phyloP scores from a whole-genome alignment of 2,797 vertebrate genomes.

The Phoebastria nigripes region DNA sequence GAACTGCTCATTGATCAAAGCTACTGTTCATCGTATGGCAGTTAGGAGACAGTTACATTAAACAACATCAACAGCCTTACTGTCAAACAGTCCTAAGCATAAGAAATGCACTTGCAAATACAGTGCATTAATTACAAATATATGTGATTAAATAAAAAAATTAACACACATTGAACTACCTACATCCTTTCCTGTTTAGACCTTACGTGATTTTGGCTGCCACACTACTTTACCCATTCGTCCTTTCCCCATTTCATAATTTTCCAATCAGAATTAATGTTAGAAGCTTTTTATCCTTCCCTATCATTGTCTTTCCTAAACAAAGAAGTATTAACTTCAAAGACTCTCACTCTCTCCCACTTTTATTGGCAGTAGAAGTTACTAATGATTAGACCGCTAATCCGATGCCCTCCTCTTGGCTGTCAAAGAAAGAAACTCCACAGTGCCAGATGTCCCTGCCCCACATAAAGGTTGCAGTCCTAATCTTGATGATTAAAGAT shows the following conservation, averaged over 20 bases:
- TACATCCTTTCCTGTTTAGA: background rate
- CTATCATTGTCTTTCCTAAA: background rate
- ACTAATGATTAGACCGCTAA: background rate
- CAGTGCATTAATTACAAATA: background rate
- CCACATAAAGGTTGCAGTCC: background rate
- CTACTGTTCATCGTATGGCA: background rate
- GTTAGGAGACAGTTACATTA: background rate
- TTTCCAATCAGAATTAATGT: background rate
- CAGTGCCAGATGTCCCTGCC: too few species aligned
- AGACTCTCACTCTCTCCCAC: background rate
- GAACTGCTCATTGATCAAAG: background rate
- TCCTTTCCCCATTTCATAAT: background rate
- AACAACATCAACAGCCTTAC: background rate
- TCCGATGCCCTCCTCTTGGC: accelerated
- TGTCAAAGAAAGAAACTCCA: background rate
- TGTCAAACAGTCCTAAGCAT: background rate
- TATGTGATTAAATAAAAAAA: background rate
- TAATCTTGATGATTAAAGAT: background rate
- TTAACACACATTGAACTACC: background rate
- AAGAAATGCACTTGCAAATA: background rate
- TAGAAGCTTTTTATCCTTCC: background rate
- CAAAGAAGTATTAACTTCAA: background rate
- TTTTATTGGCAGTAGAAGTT: background rate
- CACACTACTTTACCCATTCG: background rate
- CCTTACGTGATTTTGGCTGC: background rate